phyloP scores from a whole-genome alignment of 1,140 invertebrate species.

The Prorops nasuta region DNA sequence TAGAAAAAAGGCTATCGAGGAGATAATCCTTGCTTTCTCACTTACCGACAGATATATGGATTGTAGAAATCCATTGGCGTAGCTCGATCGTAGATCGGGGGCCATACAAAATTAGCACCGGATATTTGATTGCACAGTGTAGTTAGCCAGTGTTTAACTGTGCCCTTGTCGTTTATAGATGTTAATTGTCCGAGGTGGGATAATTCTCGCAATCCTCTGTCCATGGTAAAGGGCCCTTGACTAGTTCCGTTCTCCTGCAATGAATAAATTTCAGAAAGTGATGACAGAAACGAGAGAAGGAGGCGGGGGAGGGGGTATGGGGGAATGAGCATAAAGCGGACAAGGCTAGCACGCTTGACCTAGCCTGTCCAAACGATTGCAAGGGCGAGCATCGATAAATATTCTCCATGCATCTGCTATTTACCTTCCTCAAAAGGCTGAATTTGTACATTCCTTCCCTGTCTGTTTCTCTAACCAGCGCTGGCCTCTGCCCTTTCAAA shows the following conservation, averaged over 20 bases:
- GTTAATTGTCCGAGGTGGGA: constrained; percentile 17
- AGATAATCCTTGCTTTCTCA: no score
- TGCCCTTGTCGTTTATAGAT: constrained; percentile 10
- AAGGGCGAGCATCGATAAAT: no score
- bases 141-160: constrained; percentile 18
- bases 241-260: constrained; percentile 21
- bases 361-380: no score
- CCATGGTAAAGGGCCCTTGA: constrained; percentile 23
- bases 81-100: constrained; percentile 16
- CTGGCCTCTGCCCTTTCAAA: constrained; percentile 13
- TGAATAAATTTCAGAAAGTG: background rate
- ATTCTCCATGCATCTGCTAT: no score
- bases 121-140: constrained; percentile 21
- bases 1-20: no score
- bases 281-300: background rate
- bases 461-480: constrained; percentile 15
- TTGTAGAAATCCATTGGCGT: constrained; percentile 10
- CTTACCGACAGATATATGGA: constrained; percentile 26
- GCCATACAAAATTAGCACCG: constrained; percentile 24
- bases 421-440: constrained; percentile 30
- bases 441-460: constrained; percentile 15
- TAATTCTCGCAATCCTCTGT: constrained; percentile 23
- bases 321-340: no score
- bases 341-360: no score
- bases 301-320: no score